Conservation (phyloP, 2,888 invertebrate species). For the Melinopterus prodromus region DNA sequence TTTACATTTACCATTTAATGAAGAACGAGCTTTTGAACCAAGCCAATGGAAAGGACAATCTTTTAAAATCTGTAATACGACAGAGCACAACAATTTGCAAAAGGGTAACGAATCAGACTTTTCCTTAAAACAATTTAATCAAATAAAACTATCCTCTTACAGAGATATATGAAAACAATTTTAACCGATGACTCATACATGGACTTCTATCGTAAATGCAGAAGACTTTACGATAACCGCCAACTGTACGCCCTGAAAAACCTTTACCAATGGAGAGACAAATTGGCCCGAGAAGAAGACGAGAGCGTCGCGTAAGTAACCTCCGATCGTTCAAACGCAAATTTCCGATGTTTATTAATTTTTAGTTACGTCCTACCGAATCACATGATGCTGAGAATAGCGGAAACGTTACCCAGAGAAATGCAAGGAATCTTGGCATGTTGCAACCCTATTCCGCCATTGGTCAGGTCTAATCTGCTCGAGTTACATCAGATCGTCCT, state of each 20-base stretch:
- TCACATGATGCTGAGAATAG: slow-evolving; percentile 92
- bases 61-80: slow-evolving; percentile 75
- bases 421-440: slow-evolving; percentile 92
- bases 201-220: slow-evolving; percentile 79
- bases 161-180: slow-evolving; percentile 83
- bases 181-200: slow-evolving; percentile 75
- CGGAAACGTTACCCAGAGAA: slow-evolving; percentile 88
- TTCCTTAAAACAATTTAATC: slow-evolving; percentile 4
- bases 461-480: slow-evolving; percentile 65
- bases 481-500: slow-evolving; percentile 73
- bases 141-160: slow-evolving; percentile 44
- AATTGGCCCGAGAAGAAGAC: slow-evolving; percentile 83
- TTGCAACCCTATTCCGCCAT: slow-evolving; percentile 91
- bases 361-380: slow-evolving; percentile 90
- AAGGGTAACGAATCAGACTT: slow-evolving; percentile 59
- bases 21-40: slow-evolving; percentile 75
- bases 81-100: slow-evolving; percentile 79
- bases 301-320: slow-evolving; percentile 80
- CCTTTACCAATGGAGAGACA: slow-evolving; percentile 89
- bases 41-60: slow-evolving; percentile 68
- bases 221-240: slow-evolving; percentile 82
- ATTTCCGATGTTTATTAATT: slow-evolving; percentile 40
- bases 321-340: not conserved
- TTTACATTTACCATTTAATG: slow-evolving; percentile 86
- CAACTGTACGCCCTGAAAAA: slow-evolving; percentile 85